Percentiles rank a stretch among this genome's conserved stretches.
Conservation (phyloP, 2,888 invertebrate species). For the Ophion ellenae region DNA sequence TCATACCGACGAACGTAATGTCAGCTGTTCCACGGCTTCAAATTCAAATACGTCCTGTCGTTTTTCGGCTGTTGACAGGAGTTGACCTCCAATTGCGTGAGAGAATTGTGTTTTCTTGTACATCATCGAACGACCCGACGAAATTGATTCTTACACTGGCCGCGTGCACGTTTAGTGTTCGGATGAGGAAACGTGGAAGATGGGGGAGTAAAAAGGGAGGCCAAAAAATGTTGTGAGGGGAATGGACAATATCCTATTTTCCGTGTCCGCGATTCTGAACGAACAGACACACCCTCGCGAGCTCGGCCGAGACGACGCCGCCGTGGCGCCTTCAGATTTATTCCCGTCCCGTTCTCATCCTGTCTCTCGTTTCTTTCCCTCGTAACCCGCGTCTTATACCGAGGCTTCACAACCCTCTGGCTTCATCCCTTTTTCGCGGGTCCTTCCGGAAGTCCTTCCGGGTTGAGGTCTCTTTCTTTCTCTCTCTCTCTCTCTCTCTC, state of each 20-base stretch:
- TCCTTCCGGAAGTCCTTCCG: constrained; percentile 73
- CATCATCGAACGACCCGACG: not conserved
- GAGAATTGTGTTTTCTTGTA: not conserved
- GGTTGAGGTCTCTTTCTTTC: constrained; percentile 40
- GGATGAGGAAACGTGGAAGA: not conserved
- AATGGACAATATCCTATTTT: constrained; percentile 56
- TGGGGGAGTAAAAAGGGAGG: not conserved
- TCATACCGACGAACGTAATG: not conserved
- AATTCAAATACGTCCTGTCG: not conserved
- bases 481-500: constrained; percentile 9
- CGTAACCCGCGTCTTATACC: constrained; percentile 42
- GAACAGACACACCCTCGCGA: constrained; percentile 41
- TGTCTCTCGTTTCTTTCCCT: constrained; percentile 46
- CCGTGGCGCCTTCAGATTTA: constrained; percentile 77
- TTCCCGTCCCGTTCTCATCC: constrained; percentile 66
- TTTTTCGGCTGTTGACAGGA: not conserved
- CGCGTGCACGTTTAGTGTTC: not conserved
- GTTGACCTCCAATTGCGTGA: not conserved
- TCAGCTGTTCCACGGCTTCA: not conserved
- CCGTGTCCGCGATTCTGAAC: constrained; percentile 19
- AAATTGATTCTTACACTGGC: not conserved
- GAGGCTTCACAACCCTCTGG: constrained; percentile 41
- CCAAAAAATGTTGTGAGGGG: constrained; percentile 20
- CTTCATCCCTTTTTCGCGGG: constrained; percentile 52
- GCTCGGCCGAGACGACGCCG: constrained; percentile 74